Conservation (phyloP, 2,113 vertebrate species). For the Megaceryle maxima region DNA sequence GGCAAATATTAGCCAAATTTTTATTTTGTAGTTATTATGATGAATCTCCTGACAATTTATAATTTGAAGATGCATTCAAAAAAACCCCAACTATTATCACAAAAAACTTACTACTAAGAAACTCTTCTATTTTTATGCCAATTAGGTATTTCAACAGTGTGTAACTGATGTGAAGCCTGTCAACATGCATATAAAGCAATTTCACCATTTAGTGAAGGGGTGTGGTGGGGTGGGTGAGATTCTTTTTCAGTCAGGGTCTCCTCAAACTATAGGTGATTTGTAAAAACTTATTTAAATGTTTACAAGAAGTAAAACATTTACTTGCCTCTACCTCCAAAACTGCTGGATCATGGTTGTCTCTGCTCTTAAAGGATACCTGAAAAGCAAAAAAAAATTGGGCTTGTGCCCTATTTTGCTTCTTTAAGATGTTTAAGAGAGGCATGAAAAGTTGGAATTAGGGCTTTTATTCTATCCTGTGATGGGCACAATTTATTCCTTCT, state of each 20-base stretch:
- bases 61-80: background rate
- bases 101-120: background rate
- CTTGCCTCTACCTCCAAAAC: constrained; percentile 72
- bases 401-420: constrained; percentile 67
- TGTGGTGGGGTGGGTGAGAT: background rate
- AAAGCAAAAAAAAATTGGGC: constrained; percentile 65
- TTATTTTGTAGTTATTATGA: background rate
- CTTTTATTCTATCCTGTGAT: background rate
- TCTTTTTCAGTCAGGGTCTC: background rate
- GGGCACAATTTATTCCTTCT: background rate
- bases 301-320: constrained; percentile 65
- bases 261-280: background rate
- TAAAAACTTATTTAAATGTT: background rate
- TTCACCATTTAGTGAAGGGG: background rate
- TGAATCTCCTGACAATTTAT: background rate
- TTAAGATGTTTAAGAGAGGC: constrained; percentile 35
- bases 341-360: constrained; percentile 61
- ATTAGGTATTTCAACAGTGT: background rate
- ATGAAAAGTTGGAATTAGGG: background rate
- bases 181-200: background rate
- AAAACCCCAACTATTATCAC: background rate
- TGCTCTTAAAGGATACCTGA: constrained; percentile 69
- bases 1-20: background rate
- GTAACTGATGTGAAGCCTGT: background rate
- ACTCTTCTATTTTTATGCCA: background rate